phyloP scores from a whole-genome alignment of 2,888 invertebrate species.

The Hydrotaea diabolus region DNA sequence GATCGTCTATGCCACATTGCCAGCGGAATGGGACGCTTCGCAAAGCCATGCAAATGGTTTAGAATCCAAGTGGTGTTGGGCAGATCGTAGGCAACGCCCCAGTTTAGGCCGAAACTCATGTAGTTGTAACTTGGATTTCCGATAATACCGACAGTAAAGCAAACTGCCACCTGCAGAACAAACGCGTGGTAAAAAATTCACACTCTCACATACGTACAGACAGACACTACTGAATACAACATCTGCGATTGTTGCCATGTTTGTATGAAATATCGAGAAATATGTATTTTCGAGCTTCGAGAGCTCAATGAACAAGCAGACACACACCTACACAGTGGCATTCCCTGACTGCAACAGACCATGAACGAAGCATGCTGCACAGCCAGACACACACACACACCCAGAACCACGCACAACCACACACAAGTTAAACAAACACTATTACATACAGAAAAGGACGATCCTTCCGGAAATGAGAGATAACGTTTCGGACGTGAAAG shows the following conservation, averaged over 20 bases:
- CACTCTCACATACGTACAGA: constrained; percentile 1
- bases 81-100: constrained; percentile 86
- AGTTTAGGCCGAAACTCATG: constrained; percentile 85
- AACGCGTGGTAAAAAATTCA: not conserved
- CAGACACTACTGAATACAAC: too few relatives aligned
- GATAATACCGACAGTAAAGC: constrained; percentile 84
- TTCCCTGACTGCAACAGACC: not conserved
- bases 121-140: constrained; percentile 83
- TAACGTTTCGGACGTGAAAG: constrained; percentile 78
- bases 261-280: not conserved
- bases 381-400: not conserved
- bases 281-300: not conserved
- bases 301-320: too few relatives aligned
- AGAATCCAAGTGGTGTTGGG: constrained; percentile 83
- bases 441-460: constrained; percentile 82
- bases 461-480: constrained; percentile 83
- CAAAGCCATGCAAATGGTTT: constrained; percentile 76
- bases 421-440: not conserved
- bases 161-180: constrained; percentile 82
- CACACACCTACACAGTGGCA: not conserved
- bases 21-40: constrained; percentile 69
- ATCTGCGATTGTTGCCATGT: not conserved
- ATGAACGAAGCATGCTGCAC: not conserved
- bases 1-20: constrained; percentile 82
- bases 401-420: constrained; percentile 17